Evolutionary conservation across 2,888 invertebrate genomes (phyloP).

Genomic region (Tryphoninae sp.): DNA sequence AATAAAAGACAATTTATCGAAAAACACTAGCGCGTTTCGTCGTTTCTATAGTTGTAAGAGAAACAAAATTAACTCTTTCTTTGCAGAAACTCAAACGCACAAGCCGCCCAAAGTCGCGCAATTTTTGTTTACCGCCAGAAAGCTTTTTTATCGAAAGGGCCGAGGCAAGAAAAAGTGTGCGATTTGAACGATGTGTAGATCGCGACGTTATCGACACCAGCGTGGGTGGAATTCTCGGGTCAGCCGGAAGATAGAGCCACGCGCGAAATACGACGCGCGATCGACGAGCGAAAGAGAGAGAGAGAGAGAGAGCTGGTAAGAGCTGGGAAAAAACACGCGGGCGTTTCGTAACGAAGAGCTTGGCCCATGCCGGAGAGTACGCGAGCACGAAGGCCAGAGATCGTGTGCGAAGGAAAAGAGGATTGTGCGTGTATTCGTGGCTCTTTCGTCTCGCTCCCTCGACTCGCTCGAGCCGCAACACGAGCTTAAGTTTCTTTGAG

Average conservation of each 20-base stretch:
- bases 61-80: not conserved
- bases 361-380: not conserved
- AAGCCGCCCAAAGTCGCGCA: too few species aligned
- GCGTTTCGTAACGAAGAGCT: conserved; percentile 9
- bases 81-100: not conserved
- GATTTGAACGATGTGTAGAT: conserved; percentile 44
- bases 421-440: conserved; percentile 15
- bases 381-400: not conserved
- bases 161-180: conserved; percentile 25
- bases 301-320: not conserved
- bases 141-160: not conserved
- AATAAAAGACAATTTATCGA: too few species aligned
- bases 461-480: conserved; percentile 9
- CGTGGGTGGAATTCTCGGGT: conserved; percentile 68
- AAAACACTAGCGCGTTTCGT: too few species aligned
- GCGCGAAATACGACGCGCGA: conserved; percentile 60
- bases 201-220: conserved; percentile 72
- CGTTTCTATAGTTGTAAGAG: too few species aligned
- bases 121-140: too few species aligned
- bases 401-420: conserved; percentile 2
- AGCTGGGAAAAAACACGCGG: not conserved
- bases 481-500: conserved; percentile 13
- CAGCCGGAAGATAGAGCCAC: conserved; percentile 77
- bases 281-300: conserved; percentile 33
- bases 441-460: not conserved